Evolutionary conservation across 2,888 invertebrate species (phyloP), one percentile per base, ranked within the genome.

Genomic region (Cheilosia impressa): DNA sequence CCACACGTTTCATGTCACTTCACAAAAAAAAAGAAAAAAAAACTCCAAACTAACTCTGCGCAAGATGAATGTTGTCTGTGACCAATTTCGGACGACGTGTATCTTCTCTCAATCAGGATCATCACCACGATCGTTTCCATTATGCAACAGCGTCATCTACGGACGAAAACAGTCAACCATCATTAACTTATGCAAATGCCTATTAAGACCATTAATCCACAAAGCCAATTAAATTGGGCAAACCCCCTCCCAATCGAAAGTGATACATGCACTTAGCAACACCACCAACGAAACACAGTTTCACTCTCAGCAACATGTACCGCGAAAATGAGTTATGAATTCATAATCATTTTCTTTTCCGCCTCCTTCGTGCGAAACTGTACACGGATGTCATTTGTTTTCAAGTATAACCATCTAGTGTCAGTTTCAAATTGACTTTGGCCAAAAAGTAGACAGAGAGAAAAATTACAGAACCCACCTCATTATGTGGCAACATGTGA

Each of bases 401-500:
- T 50, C 38, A 5, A 62, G 22, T 60, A 80, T 55, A 80, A 60
- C 69, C 79, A 69, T 58, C 66, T 60, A 53, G 34, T 31, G 50
- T 62, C 57, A 43, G 71, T 68, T 55, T 57, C 71, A 69, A 85
- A 65, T 71, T 76, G 80, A 80, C 75, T 75, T 34, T n/a, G 17
- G 34, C 41, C 47, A 50, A 65, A n/a, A 47, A 60, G 50, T 66
- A 22, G 65, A 73, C 38, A 24, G 41, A 52, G 57, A 57, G 45
- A 76, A 75, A 79, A 76, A 72, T 76, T 68, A 53, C 81, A 81
- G 85, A 81, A 85, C 80, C 85, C 81, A 85, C 85, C 85, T 85
- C 80, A 81, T 85, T 81, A 85, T 81, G 85, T 81, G 85, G 81
- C 72, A 81, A 81, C 72, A 62, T 68, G 72, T 85, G 85, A 85